Percentiles rank a stretch among this genome's conserved stretches.
phyloP scores from a whole-genome alignment of 2,797 vertebrate species.

The Pseudomugil tenellus region DNA sequence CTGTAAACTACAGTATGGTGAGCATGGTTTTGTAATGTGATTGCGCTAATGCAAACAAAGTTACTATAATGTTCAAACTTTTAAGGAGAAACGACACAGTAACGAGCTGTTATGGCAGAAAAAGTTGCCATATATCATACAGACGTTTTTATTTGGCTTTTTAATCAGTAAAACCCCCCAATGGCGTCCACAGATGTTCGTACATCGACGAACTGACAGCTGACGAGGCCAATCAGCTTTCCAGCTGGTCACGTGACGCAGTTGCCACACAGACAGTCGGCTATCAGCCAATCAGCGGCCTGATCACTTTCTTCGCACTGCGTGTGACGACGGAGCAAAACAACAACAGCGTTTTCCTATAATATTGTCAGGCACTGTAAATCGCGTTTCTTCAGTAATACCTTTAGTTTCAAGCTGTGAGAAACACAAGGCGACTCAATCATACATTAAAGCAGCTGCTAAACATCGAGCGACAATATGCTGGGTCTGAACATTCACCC shows the following conservation, averaged over 20 bases:
- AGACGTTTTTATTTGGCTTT: not conserved
- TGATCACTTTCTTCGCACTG: slow-evolving; percentile 57
- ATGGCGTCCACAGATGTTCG: slow-evolving; percentile 40
- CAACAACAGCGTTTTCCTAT: slow-evolving; percentile 71
- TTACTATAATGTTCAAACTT: not conserved
- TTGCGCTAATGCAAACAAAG: not conserved
- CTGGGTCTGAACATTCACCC: slow-evolving; percentile 1
- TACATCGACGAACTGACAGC: slow-evolving; percentile 56
- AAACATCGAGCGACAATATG: not conserved
- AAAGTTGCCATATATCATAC: no score
- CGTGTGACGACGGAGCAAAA: slow-evolving; percentile 76
- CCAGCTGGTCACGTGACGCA: slow-evolving; percentile 58
- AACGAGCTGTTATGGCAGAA: not conserved
- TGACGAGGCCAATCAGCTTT: slow-evolving; percentile 58
- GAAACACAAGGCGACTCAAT: not conserved
- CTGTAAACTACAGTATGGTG: not conserved
- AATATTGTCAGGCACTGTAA: slow-evolving; percentile 40
- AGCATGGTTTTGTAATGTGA: not conserved
- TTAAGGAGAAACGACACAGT: not conserved
- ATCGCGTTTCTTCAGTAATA: slow-evolving; percentile 4
- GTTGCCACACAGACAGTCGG: slow-evolving; percentile 72
- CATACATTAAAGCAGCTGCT: slow-evolving; percentile 1
- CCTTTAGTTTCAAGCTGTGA: not conserved
- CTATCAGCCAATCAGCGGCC: slow-evolving; percentile 66
- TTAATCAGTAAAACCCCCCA: not conserved